phyloP scores from a whole-genome alignment of 2,888 invertebrate species.

The Caenorhabditis plicata region DNA sequence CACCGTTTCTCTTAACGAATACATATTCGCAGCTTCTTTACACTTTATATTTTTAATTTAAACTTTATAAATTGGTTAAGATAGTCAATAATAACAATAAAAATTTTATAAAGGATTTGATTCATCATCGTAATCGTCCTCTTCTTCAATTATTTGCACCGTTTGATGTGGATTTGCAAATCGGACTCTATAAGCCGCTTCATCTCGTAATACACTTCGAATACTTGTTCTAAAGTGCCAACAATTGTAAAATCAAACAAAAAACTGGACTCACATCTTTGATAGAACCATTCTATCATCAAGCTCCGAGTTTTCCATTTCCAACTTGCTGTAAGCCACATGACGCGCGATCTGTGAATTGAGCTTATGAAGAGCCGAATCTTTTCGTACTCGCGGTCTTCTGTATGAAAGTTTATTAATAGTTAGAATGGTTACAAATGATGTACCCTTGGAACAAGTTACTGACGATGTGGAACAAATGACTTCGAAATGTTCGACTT shows the following conservation, averaged over 20 bases:
- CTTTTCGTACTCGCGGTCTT: slow-evolving; percentile 30
- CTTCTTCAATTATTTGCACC: slow-evolving; percentile 29
- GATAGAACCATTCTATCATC: slow-evolving; percentile 34
- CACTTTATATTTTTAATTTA: no score
- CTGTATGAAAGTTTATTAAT: no score
- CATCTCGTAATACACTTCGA: slow-evolving; percentile 34
- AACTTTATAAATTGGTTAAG: no score
- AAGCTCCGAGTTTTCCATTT: slow-evolving; percentile 50
- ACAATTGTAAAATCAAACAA: not conserved
- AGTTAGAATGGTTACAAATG: not conserved
- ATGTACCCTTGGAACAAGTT: slow-evolving; percentile 37
- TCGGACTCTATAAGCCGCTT: slow-evolving; percentile 43
- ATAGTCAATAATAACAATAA: no score
- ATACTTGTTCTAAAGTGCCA: slow-evolving; percentile 16
- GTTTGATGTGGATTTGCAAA: slow-evolving; percentile 43
- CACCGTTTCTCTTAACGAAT: no score
- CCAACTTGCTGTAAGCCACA: slow-evolving; percentile 46
- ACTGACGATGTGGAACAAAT: slow-evolving; percentile 40
- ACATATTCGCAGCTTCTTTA: no score
- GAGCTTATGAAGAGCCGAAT: slow-evolving; percentile 31
- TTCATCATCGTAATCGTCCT: no score
- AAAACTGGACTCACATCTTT: slow-evolving; percentile 8
- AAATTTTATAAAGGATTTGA: no score
- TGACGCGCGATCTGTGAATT: slow-evolving; percentile 37
- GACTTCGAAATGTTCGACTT: slow-evolving; percentile 37